Percentiles rank a stretch among this genome's conserved stretches.
These are phyloP conservation scores for Austrolebias charrua DNA, from an alignment of 2,797 vertebrate genomes.

Conservation along the genomic window DNA sequence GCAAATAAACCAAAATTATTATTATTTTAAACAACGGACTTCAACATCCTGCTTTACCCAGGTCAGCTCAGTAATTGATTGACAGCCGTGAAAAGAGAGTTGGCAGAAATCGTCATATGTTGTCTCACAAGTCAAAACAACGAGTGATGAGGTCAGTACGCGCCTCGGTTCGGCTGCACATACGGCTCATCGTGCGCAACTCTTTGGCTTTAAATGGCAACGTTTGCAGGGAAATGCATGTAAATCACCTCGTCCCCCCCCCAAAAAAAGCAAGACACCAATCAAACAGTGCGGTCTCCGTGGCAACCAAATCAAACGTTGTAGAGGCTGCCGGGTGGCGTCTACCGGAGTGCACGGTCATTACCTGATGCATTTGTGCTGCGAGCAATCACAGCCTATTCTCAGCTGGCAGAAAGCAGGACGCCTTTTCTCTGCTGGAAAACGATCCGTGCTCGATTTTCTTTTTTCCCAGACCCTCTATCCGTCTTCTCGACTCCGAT, in stretches of 20 bases:
- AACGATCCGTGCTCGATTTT: constrained; percentile 40
- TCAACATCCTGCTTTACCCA: no score
- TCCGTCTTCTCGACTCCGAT: constrained; percentile 56
- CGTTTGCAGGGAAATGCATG: constrained; percentile 29
- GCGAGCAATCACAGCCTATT: constrained; percentile 69
- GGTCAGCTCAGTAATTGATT: background rate
- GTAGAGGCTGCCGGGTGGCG: constrained; percentile 58
- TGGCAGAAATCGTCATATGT: constrained; percentile 1
- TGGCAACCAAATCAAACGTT: constrained; percentile 41
- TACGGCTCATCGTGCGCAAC: background rate
- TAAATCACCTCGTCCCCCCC: constrained; percentile 18
- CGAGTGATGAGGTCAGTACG: background rate
- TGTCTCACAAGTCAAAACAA: constrained; percentile 7
- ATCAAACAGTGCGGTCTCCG: constrained; percentile 54
- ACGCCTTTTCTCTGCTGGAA: constrained; percentile 46
- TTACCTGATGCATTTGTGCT: constrained; percentile 64
- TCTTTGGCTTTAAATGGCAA: constrained; percentile 26
- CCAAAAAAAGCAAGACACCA: constrained; percentile 40
- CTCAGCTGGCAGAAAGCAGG: constrained; percentile 44
- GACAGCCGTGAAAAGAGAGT: background rate
- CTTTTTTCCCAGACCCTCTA: constrained; percentile 38
- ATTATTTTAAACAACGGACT: no score
- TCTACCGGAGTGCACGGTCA: constrained; percentile 59
- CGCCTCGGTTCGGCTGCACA: constrained; percentile 1
- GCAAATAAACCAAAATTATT: no score